phyloP scores from a whole-genome alignment of 1,140 invertebrate species.

The Chrysomallon squamiferum region DNA sequence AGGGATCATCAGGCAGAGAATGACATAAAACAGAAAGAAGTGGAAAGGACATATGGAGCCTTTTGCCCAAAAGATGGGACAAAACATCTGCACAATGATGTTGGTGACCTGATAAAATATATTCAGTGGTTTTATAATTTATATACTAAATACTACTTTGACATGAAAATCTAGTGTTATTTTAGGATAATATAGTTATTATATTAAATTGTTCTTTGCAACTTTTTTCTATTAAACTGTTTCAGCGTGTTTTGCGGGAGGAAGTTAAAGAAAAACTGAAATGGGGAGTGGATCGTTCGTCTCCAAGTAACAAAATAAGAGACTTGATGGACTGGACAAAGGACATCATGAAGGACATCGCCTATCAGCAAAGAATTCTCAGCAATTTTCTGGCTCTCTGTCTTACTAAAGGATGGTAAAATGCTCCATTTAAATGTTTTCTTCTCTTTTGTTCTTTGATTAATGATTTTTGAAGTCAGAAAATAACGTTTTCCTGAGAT shows the following conservation, averaged over 20 bases:
- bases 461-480: background rate
- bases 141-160: no score
- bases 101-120: no score
- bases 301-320: conserved; percentile 63
- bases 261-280: conserved; percentile 63
- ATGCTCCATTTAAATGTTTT: background rate
- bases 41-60: no score
- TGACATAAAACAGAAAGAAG: no score
- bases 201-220: no score
- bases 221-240: no score
- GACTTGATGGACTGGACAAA: conserved; percentile 64
- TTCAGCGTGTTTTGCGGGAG: conserved; percentile 59
- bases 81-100: no score
- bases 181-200: no score
- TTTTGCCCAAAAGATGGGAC: no score
- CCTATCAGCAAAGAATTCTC: conserved; percentile 59
- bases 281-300: conserved; percentile 62
- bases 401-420: conserved; percentile 57
- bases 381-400: conserved; percentile 54
- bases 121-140: no score
- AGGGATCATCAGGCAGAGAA: no score
- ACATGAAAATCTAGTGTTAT: no score
- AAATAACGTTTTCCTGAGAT: background rate
- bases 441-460: background rate
- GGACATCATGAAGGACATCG: conserved; percentile 63